A percentile compares a stretch with the other conserved stretches of the same genome.
Conservation (phyloP, 2,888 invertebrate species). For the Apomyelois bistriatella region DNA sequence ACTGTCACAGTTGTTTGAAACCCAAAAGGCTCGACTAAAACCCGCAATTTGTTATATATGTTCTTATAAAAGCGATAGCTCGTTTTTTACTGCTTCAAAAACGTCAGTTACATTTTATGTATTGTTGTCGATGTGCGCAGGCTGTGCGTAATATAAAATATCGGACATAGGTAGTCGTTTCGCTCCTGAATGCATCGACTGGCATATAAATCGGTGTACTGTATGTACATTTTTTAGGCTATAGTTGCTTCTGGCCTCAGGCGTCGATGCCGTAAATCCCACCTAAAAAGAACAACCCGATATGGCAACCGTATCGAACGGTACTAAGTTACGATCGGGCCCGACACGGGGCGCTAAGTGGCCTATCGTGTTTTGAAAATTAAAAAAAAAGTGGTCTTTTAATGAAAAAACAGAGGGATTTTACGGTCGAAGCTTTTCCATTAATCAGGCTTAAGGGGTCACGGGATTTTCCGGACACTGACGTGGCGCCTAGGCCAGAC, state of each 20-base stretch:
- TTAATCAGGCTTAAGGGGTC: slow-evolving; percentile 67
- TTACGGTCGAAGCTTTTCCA: slow-evolving; percentile 40
- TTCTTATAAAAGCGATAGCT: slow-evolving; percentile 21
- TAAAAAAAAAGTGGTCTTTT: slow-evolving; percentile 56
- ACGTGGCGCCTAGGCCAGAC: slow-evolving; percentile 38
- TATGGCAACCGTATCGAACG: slow-evolving; percentile 68
- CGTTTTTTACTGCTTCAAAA: slow-evolving; percentile 17
- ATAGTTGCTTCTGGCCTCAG: slow-evolving; percentile 57
- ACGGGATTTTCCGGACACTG: slow-evolving; percentile 40
- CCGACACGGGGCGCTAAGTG: slow-evolving; percentile 72
- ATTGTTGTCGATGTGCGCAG: slow-evolving; percentile 64
- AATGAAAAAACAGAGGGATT: slow-evolving; percentile 49
- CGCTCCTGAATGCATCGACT: slow-evolving; percentile 58
- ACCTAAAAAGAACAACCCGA: slow-evolving; percentile 69
- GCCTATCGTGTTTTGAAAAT: slow-evolving; percentile 74
- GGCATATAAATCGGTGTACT: slow-evolving; percentile 43
- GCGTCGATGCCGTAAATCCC: slow-evolving; percentile 56
- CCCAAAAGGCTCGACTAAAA: too few species aligned
- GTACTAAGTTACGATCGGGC: slow-evolving; percentile 65
- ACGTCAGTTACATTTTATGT: slow-evolving; percentile 62
- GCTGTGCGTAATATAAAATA: slow-evolving; percentile 65
- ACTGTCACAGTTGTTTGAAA: too few species aligned
- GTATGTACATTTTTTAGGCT: slow-evolving; percentile 57
- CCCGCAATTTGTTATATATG: too few species aligned
- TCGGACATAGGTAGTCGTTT: slow-evolving; percentile 60